Percentiles rank a stretch among this genome's conserved stretches.
These are phyloP conservation scores for Nomada ruficornis DNA, from an alignment of 2,888 invertebrate genomes.

Conservation along the genomic window DNA sequence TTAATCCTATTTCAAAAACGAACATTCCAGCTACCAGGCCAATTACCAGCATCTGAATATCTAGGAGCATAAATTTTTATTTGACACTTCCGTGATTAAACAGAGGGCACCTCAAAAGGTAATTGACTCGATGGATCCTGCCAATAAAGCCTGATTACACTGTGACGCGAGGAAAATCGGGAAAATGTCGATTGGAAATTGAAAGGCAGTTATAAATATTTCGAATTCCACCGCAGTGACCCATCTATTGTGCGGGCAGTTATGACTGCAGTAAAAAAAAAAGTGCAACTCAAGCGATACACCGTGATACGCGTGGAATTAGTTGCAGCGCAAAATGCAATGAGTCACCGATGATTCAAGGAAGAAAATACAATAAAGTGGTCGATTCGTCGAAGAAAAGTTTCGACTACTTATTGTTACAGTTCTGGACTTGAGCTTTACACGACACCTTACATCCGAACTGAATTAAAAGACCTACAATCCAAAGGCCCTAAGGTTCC, in stretches of 20 bases:
- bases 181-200: background rate
- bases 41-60: background rate
- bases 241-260: background rate
- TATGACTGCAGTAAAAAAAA: constrained; percentile 2
- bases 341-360: constrained; percentile 42
- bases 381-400: constrained; percentile 8
- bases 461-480: too few relatives aligned
- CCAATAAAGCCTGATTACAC: constrained; percentile 23
- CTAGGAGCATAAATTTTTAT: background rate
- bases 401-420: too few relatives aligned
- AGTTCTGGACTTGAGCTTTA: too few relatives aligned
- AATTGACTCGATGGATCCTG: constrained; percentile 14
- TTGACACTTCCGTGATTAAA: background rate
- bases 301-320: background rate
- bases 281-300: too few relatives aligned
- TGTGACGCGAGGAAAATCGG: background rate
- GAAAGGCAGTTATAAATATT: background rate
- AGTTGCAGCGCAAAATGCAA: constrained; percentile 45
- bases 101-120: background rate
- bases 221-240: background rate
- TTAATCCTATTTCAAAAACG: background rate
- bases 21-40: background rate
- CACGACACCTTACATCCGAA: too few relatives aligned
- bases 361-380: background rate
- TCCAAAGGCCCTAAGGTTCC: too few relatives aligned